Evolutionary conservation across 2,888 invertebrate species (phyloP).

Genomic region (Lycocerus yunnanus): DNA sequence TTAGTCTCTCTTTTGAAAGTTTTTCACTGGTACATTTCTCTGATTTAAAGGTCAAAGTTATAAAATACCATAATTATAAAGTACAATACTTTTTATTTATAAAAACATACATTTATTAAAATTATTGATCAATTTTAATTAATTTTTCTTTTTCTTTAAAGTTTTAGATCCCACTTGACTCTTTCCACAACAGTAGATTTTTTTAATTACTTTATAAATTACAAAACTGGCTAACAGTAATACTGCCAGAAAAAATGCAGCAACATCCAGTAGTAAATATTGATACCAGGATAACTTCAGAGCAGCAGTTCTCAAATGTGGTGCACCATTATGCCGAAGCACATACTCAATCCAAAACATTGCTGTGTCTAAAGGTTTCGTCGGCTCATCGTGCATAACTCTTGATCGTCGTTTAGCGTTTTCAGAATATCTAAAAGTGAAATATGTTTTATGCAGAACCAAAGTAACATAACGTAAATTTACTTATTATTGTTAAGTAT

Average conservation of each 20-base stretch:
- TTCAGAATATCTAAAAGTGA: conserved; percentile 34
- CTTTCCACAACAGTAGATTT: not conserved
- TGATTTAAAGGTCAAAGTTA: conserved; percentile 33
- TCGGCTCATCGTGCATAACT: conserved; percentile 37
- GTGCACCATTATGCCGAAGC: conserved; percentile 40
- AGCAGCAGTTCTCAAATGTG: conserved; percentile 34
- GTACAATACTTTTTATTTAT: no score
- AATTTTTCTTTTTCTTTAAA: not conserved
- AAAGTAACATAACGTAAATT: not conserved
- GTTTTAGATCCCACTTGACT: not conserved
- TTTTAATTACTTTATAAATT: not conserved
- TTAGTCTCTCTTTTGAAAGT: conserved; percentile 35
- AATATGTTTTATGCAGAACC: not conserved
- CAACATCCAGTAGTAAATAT: conserved; percentile 42
- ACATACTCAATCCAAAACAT: conserved; percentile 43
- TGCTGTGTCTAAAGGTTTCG: conserved; percentile 39
- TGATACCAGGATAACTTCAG: conserved; percentile 32
- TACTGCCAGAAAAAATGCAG: conserved; percentile 5
- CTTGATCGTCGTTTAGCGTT: conserved; percentile 34
- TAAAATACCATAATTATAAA: no score
- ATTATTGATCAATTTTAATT: not conserved
- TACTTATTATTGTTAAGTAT: conserved; percentile 1
- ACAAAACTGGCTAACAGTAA: not conserved
- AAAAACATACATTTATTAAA: no score
- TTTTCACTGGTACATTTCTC: conserved; percentile 38